Percentiles rank a stretch among this genome's conserved stretches.
These are phyloP conservation scores for Drusus annulatus DNA, from an alignment of 1,140 invertebrate genomes.

Conservation along the genomic window DNA sequence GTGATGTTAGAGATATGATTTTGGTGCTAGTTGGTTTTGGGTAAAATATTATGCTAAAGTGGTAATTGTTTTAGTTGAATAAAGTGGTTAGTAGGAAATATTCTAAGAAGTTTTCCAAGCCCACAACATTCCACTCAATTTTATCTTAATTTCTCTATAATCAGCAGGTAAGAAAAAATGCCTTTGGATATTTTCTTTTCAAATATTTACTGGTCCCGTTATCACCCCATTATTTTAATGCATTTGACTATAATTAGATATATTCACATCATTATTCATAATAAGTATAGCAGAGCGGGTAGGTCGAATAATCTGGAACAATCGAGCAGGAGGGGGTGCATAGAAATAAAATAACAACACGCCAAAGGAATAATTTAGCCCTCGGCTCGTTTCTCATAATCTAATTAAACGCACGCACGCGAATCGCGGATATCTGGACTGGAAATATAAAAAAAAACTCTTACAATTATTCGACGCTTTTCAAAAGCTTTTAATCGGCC, in stretches of 20 bases:
- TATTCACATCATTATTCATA: constrained; percentile 33
- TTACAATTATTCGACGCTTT: not conserved
- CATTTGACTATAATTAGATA: not conserved
- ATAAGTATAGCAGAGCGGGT: not conserved
- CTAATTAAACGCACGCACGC: constrained; percentile 58
- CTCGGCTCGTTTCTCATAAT: constrained; percentile 52
- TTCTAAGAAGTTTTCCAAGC: not conserved
- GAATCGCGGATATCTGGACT: constrained; percentile 53
- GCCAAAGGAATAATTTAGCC: not conserved
- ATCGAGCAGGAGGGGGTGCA: not conserved
- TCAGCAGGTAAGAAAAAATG: too few relatives aligned
- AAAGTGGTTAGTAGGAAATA: not conserved
- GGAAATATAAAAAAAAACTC: not conserved
- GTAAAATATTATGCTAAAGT: too few relatives aligned
- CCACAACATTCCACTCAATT: not conserved
- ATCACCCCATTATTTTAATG: constrained; percentile 34
- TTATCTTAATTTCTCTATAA: not conserved
- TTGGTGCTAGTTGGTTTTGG: too few relatives aligned
- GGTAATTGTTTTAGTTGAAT: too few relatives aligned
- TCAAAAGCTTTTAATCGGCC: not conserved
- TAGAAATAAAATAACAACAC: constrained; percentile 1
- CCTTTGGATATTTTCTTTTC: too few relatives aligned
- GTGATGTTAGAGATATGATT: too few relatives aligned
- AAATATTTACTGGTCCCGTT: constrained; percentile 1
- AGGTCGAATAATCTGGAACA: constrained; percentile 10